Evolutionary conservation across 2,888 invertebrate genomes (phyloP).

Genomic region (Pyralis farinalis): DNA sequence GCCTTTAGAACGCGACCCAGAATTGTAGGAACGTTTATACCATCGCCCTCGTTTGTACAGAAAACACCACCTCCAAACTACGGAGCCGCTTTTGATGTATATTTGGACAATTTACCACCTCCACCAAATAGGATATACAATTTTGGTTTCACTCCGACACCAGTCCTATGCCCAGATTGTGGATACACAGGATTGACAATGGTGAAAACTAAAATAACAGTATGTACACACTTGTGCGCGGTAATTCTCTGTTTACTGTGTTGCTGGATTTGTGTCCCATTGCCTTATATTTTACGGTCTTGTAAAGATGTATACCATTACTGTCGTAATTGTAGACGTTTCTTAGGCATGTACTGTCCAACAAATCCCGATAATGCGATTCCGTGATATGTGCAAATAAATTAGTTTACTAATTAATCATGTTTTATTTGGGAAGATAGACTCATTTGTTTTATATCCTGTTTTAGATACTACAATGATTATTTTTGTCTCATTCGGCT

Average conservation of each 20-base stretch:
- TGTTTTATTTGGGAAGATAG: no score
- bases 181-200: slow-evolving; percentile 59
- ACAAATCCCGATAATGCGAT: slow-evolving; percentile 50
- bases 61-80: slow-evolving; percentile 69
- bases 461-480: no score
- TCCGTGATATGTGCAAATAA: slow-evolving; percentile 10
- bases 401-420: not conserved
- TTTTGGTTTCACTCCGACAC: slow-evolving; percentile 59
- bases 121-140: slow-evolving; percentile 44
- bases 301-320: slow-evolving; percentile 74
- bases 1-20: slow-evolving; percentile 54
- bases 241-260: slow-evolving; percentile 59
- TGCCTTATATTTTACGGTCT: slow-evolving; percentile 64
- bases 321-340: slow-evolving; percentile 62
- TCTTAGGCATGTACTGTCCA: slow-evolving; percentile 67
- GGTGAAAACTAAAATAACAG: slow-evolving; percentile 49
- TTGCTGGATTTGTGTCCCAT: slow-evolving; percentile 68
- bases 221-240: slow-evolving; percentile 68
- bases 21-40: slow-evolving; percentile 66
- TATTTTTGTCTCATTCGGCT: no score
- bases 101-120: slow-evolving; percentile 52
- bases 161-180: slow-evolving; percentile 59
- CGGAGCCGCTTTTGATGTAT: slow-evolving; percentile 66
- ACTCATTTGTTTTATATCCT: no score
- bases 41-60: slow-evolving; percentile 65